These are phyloP conservation scores for Falco peregrinus DNA, from an alignment of 2,797 vertebrate species.

Conservation along the genomic window DNA sequence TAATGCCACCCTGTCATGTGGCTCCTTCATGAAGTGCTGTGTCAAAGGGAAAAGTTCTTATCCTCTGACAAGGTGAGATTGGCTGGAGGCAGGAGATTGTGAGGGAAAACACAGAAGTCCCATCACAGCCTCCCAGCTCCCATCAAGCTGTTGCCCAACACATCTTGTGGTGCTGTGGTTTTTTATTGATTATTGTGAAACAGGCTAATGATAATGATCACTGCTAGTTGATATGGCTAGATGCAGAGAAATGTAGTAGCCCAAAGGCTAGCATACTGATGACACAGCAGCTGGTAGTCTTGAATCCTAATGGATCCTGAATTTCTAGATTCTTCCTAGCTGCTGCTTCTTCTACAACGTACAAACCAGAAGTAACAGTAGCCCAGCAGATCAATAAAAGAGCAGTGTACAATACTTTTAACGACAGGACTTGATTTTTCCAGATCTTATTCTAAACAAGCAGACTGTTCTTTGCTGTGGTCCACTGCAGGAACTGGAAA, in stretches of 20 bases:
- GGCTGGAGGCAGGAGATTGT: not conserved
- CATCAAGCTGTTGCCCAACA: not conserved
- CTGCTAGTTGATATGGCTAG: not conserved
- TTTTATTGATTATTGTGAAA: not conserved
- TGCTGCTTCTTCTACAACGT: not conserved
- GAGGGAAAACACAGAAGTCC: not conserved
- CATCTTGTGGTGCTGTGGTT: not conserved
- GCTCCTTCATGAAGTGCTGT: not conserved
- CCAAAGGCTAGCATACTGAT: not conserved
- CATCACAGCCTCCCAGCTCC: not conserved
- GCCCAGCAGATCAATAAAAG: not conserved
- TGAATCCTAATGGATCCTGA: not conserved
- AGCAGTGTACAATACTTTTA: not conserved
- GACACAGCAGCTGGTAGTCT: not conserved
- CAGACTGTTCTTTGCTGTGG: not conserved
- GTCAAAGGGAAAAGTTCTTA: not conserved
- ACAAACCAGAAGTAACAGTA: not conserved
- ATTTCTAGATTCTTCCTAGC: not conserved
- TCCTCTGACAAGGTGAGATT: not conserved
- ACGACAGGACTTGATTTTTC: not conserved
- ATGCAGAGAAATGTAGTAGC: not conserved
- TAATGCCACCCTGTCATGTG: not conserved
- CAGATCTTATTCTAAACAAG: not conserved
- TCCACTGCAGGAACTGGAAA: not conserved
- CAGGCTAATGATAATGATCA: not conserved